Evolutionary conservation across 1,140 invertebrate genomes (phyloP).

Genomic region (Pomacea maculata): DNA sequence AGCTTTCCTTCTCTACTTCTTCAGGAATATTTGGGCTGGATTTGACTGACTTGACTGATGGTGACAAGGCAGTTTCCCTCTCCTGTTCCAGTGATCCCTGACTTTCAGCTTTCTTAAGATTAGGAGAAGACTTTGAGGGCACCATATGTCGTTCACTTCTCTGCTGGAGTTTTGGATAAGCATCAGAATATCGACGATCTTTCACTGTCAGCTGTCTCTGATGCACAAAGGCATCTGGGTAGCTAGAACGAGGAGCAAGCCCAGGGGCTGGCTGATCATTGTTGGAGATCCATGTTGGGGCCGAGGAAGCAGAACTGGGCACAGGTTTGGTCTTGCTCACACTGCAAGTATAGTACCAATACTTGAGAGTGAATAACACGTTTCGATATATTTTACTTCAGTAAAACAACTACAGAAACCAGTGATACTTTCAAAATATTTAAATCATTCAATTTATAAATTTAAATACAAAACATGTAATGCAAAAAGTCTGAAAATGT

Average conservation of each 20-base stretch:
- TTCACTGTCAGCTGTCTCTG: not conserved
- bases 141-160: slow-evolving; percentile 26
- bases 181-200: slow-evolving; percentile 11
- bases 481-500: no score
- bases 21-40: slow-evolving; percentile 47
- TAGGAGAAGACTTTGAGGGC: slow-evolving; percentile 47
- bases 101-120: slow-evolving; percentile 31
- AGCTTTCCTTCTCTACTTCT: slow-evolving; percentile 29
- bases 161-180: slow-evolving; percentile 4
- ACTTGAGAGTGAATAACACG: no score
- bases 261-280: slow-evolving; percentile 1
- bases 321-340: slow-evolving; percentile 18
- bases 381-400: no score
- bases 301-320: slow-evolving; percentile 1
- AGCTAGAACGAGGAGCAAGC: slow-evolving; percentile 9
- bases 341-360: slow-evolving; percentile 9
- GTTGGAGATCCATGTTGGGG: slow-evolving; percentile 11
- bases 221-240: slow-evolving; percentile 10
- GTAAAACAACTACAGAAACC: no score
- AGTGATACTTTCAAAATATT: no score
- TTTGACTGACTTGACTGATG: slow-evolving; percentile 28
- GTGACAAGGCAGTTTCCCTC: slow-evolving; percentile 10
- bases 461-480: no score
- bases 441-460: no score
- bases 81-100: slow-evolving; percentile 11